Conservation (phyloP, 2,113 vertebrate genomes). For the Mixornis gularis region DNA sequence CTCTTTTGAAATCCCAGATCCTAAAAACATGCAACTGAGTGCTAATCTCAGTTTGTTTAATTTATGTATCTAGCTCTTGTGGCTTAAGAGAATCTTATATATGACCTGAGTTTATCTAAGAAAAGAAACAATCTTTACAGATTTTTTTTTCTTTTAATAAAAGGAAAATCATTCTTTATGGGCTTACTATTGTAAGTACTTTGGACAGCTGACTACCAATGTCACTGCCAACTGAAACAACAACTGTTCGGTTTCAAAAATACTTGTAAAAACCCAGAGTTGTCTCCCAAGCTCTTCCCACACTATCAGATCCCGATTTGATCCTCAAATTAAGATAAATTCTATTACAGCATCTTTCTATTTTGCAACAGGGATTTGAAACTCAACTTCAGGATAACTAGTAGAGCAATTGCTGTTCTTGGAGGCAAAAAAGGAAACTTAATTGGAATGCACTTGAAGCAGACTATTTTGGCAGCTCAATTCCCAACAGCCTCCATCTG, state of each 20-base stretch:
- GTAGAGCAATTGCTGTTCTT: not conserved
- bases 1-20: slow-evolving; percentile 35
- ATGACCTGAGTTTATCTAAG: not conserved
- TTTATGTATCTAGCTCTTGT: not conserved
- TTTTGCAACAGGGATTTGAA: not conserved
- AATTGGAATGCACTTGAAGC: not conserved
- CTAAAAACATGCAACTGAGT: not conserved
- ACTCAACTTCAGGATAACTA: not conserved
- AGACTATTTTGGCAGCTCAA: not conserved
- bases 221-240: slow-evolving; percentile 46
- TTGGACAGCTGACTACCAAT: slow-evolving; percentile 11
- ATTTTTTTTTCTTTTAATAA: not conserved
- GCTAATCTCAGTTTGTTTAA: slow-evolving; percentile 20
- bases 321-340: slow-evolving; percentile 16
- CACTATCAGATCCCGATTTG: not conserved
- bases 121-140: slow-evolving; percentile 13
- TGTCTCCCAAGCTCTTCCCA: not conserved
- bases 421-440: not conserved
- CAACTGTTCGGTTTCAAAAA: not conserved
- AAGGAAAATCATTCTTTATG: not conserved
- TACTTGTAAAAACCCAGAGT: not conserved
- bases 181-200: not conserved
- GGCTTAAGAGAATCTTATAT: slow-evolving; percentile 9
- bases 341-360: not conserved
- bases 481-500: not conserved